A percentile compares a stretch with the other conserved stretches of the same genome.
phyloP scores from a whole-genome alignment of 2,113 vertebrate species.

The Mastomys natalensis region DNA sequence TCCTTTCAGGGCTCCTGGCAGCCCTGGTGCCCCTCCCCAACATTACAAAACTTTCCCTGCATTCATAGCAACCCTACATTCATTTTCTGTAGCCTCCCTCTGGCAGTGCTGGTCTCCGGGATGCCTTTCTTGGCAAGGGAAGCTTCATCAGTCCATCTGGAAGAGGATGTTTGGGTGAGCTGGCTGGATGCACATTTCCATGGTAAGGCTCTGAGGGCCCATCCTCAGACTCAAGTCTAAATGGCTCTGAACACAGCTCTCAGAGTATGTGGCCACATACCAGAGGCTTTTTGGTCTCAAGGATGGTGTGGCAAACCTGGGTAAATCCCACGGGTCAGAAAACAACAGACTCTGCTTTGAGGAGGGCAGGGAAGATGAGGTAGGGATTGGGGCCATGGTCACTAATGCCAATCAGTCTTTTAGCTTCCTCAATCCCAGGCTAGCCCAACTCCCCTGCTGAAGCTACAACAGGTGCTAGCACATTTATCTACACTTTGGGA shows the following conservation, averaged over 20 bases:
- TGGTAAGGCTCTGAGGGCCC: background rate
- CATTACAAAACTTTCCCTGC: background rate
- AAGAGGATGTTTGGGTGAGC: background rate
- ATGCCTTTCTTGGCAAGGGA: background rate
- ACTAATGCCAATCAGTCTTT: background rate
- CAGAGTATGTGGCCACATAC: accelerated
- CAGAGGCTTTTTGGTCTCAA: background rate
- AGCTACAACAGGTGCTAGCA: background rate
- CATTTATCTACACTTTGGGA: background rate
- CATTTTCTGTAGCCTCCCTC: background rate
- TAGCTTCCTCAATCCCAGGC: too few relatives aligned
- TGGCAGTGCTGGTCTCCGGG: background rate
- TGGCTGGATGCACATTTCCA: background rate
- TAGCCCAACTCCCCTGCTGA: background rate
- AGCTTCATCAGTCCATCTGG: background rate
- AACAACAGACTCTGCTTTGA: background rate
- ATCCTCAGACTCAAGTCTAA: background rate
- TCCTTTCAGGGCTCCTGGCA: background rate
- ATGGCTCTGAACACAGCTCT: background rate
- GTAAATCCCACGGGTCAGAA: background rate
- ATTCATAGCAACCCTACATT: accelerated
- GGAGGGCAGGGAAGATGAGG: background rate
- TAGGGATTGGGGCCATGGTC: background rate
- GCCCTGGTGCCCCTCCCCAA: too few relatives aligned
- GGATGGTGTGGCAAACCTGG: background rate